Evolutionary conservation across 1,140 invertebrate genomes (phyloP), one percentile per base, ranked within the genome.

Genomic region (Sitophilus oryzae): DNA sequence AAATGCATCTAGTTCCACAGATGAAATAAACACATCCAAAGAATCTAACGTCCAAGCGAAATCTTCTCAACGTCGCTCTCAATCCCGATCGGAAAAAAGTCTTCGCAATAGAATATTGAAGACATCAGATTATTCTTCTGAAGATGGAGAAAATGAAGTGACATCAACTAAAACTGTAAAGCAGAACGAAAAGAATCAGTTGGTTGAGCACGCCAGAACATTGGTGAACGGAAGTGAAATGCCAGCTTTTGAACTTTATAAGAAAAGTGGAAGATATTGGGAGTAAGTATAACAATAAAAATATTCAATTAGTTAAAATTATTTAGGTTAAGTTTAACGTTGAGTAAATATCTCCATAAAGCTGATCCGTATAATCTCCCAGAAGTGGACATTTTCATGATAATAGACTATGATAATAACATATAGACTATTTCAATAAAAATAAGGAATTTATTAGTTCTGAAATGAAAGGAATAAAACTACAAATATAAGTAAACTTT

Each of bases 241-340:
- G 9, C 62, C 66, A 14, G 65, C 69, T 16, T 55, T 69, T 48
- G 62, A 75, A 23, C 73, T 83, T 10, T 83, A 83, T 66, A 79
- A 77, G 66, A 74, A 77, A 67, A 79, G 80, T 22, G 77, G 78
- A 45, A 78, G 82, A 70, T 83, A 83, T 68, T 83, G 82, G 82
- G 82, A 83, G 81, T 83, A 60, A 77, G 80, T 79, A 50, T 9
- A n/a, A n/a, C n/a, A n/a, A n/a, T n/a, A n/a, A n/a, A n/a, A n/a
- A n/a, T n/a, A n/a, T n/a, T n/a, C n/a, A n/a, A n/a, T n/a, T n/a
- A n/a, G n/a, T n/a, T n/a, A n/a, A n/a, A n/a, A n/a, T n/a, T n/a
- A n/a, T n/a, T n/a, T n/a, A n/a, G n/a, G n/a, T n/a, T n/a, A n/a
- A n/a, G n/a, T n/a, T n/a, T n/a, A n/a, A n/a, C n/a, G n/a, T n/a